A percentile compares a stretch with the other conserved stretches of the same genome.
phyloP scores from a whole-genome alignment of 30 jellyfish, hydroid and myxozoan species.

The Mastigias papua region DNA sequence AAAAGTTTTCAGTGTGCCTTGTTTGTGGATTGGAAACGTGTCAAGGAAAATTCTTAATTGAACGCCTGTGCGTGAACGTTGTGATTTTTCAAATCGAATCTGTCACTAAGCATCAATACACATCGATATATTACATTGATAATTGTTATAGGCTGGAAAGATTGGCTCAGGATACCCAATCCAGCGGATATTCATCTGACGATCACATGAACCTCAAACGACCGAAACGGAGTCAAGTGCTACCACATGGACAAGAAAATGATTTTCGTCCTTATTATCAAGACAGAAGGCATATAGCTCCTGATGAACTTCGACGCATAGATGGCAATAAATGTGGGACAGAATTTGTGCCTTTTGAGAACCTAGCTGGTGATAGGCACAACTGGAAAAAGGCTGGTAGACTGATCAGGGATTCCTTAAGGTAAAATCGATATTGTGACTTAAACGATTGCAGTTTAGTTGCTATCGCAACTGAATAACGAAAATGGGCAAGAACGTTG shows the following conservation, averaged over 20 bases:
- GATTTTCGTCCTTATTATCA: constrained; percentile 23
- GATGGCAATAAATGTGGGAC: background rate
- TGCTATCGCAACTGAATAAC: background rate
- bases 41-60: no score
- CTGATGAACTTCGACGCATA: background rate
- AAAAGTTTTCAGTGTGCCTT: no score
- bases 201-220: constrained; percentile 44
- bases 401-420: background rate
- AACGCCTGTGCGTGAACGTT: no score
- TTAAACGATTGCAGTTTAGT: background rate
- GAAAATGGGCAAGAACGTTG: background rate
- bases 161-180: constrained; percentile 8
- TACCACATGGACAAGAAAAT: constrained; percentile 60
- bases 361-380: constrained; percentile 23
- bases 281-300: constrained; percentile 7
- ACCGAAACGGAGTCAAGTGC: constrained; percentile 71
- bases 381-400: constrained; percentile 15
- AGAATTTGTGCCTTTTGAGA: constrained; percentile 37
- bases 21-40: no score
- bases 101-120: no score
- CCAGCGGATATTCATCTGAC: constrained; percentile 15
- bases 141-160: constrained; percentile 17
- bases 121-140: background rate
- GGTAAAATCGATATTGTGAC: background rate
- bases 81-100: no score